Evolutionary conservation across 1,140 invertebrate genomes (phyloP), one percentile per base, ranked within the genome.

Genomic region (Bombus huntii): DNA sequence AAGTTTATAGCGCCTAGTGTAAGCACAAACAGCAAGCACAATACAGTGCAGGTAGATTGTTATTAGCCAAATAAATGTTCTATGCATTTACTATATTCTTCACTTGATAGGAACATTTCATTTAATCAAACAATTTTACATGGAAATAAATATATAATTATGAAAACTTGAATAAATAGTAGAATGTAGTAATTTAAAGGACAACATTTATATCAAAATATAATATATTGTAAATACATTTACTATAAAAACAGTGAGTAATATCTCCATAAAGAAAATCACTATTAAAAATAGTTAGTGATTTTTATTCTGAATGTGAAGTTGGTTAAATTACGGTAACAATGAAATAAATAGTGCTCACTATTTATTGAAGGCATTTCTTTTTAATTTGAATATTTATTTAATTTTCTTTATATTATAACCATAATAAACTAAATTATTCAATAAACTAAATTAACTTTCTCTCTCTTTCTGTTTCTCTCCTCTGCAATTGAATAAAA

Each of bases 1-100:
- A 79, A 85, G 53, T 86, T 90, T 88, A 66, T 83, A 85, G 83
- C 89, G 86, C 85, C 71, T 59, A 86, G 28, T 68, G 22, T 78
- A 84, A 75, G 88, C 72, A 85, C 39, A 75, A 47, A 53, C 78
- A 59, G 59, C 42, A 53, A 53, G 18, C 72, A 85, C 39, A 75
- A 47, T n/a, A 39, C 78, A 75, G 78, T 57, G 59, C 37, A 74
- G 59, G 70, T 75, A 75, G 66, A 74, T 80, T n/a, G 39, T 73
- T 73, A 57, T 79, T 42, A 47, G 39, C 79, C 5, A 79, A 76
- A 84, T 62, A 71, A 83, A 77, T 83, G 34, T 47, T 22, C 81
- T 82, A 75, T 47, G 9, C 8, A 28, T 62, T 72, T 70, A 62
- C 70, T 66, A 39, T 9, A 22, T 83, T 34, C 2, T 42, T 53